These are phyloP conservation scores for Sebastes oblongus DNA, from an alignment of 2,797 vertebrate genomes.

Conservation along the genomic window DNA sequence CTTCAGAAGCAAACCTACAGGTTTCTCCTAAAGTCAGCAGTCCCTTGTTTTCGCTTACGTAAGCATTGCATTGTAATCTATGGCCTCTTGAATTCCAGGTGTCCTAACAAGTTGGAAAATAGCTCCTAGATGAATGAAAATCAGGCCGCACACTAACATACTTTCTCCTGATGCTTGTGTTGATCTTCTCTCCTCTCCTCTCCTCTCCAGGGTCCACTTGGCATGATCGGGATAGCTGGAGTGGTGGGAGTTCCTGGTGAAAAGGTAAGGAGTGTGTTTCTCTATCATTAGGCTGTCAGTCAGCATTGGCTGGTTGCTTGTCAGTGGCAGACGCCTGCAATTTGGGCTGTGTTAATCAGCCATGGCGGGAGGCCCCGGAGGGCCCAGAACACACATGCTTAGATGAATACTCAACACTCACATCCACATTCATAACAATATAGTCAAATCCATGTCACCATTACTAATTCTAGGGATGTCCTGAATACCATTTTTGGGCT, in stretches of 20 bases:
- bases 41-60: neutral
- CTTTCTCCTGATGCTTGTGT: slow-evolving; percentile 29
- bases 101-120: slow-evolving; percentile 44
- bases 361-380: slow-evolving; percentile 32
- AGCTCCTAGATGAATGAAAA: slow-evolving; percentile 12
- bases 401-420: slow-evolving; percentile 59
- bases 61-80: slow-evolving; percentile 25
- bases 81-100: slow-evolving; percentile 55
- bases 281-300: slow-evolving; percentile 76
- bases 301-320: slow-evolving; percentile 57
- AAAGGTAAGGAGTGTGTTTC: slow-evolving; percentile 86
- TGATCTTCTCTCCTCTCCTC: slow-evolving; percentile 12
- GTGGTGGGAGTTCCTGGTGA: slow-evolving; percentile 87
- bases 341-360: slow-evolving; percentile 64
- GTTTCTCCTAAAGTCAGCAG: slow-evolving; percentile 12
- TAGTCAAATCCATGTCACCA: slow-evolving; percentile 24
- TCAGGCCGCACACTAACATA: slow-evolving; percentile 9
- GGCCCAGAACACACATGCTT: slow-evolving; percentile 44
- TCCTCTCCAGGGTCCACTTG: slow-evolving; percentile 84
- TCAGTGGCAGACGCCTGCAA: slow-evolving; percentile 66
- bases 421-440: slow-evolving; percentile 52
- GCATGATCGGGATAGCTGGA: slow-evolving; percentile 88
- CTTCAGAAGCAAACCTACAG: neutral
- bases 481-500: no score
- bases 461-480: neutral